Evolutionary conservation across 2,797 vertebrate species (phyloP), one percentile per base, ranked within the genome.

Genomic region (Eupleurogrammus muticus): DNA sequence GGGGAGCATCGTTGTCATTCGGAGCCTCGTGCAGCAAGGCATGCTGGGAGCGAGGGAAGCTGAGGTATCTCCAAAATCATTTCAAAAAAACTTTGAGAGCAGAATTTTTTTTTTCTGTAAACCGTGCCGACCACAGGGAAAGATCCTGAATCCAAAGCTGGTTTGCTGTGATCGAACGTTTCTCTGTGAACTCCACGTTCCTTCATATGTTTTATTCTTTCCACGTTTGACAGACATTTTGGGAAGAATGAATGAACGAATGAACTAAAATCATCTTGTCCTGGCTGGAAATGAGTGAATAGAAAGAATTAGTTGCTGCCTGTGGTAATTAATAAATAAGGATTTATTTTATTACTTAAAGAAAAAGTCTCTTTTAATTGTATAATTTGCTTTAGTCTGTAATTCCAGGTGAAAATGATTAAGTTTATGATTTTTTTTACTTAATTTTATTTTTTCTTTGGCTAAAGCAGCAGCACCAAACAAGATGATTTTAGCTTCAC

Each of bases 31-130:
- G 3, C 64, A 47, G 60, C 55, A 38, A 42, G 38, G 68, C 51
- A 40, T 12, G 56, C 63, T 23, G 40, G 23, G 60, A 19, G 59
- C 36, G n/a, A n/a, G 2, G n/a, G 23, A 48, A 48, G 66, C 13
- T 3, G 38, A 46, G 55, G n/a, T 20, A 9, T 47, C 62, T 77
- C 28, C 28, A n/a, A 32, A 61, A 56, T 73, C n/a, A 55, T 32
- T n/a, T 23, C 47, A 34, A 0, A 14, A 6, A 7, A 24, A 9
- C 48, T 55, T 49, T 3, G 9, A 42, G n/a, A 19, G 54, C 70
- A 0, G 6, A 3, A 28, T 28, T 28, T 28, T 3, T 28, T 28
- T 28, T 28, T 28, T 28, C 6, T 28, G 28, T 28, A 28, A 28
- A 28, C 35, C 2, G 11, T n/a, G 1, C 6, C 17, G 17, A 47